Percentiles rank a stretch among this genome's conserved stretches.
phyloP scores from a whole-genome alignment of 2,113 vertebrate genomes.

The Mesitornis unicolor region DNA sequence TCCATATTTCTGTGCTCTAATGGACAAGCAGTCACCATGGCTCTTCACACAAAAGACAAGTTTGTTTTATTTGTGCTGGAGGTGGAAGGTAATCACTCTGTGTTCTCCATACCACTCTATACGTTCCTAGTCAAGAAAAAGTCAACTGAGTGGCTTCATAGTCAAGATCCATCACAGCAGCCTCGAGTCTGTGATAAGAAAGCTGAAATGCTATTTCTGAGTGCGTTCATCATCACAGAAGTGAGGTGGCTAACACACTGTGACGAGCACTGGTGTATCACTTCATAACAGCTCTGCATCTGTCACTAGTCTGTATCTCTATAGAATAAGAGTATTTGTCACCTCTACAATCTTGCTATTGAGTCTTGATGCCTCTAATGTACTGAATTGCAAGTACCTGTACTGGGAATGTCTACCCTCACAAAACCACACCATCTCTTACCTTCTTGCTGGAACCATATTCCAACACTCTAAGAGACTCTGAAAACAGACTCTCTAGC shows the following conservation, averaged over 20 bases:
- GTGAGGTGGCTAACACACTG: neutral
- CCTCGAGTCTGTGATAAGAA: neutral
- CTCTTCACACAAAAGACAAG: neutral
- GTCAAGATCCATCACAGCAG: neutral
- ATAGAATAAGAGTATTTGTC: neutral
- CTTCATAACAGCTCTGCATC: neutral
- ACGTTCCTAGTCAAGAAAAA: neutral
- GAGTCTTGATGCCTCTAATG: neutral
- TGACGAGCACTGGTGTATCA: accelerated
- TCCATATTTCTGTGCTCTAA: neutral
- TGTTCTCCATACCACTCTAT: neutral
- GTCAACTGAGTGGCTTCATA: neutral
- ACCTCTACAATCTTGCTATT: neutral
- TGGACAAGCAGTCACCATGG: neutral
- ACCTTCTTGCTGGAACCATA: neutral
- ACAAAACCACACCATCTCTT: neutral
- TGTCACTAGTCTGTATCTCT: neutral
- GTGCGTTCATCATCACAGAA: neutral
- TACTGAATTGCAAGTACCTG: neutral
- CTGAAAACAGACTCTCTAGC: neutral
- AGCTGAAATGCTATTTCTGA: neutral
- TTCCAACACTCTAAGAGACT: neutral
- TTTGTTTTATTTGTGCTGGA: neutral
- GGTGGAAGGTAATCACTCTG: neutral
- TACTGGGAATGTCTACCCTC: neutral